Percentiles rank a stretch among this genome's conserved stretches.
These are phyloP conservation scores for Oreochromis niloticus DNA, from an alignment of 2,113 vertebrate species.

Conservation along the genomic window DNA sequence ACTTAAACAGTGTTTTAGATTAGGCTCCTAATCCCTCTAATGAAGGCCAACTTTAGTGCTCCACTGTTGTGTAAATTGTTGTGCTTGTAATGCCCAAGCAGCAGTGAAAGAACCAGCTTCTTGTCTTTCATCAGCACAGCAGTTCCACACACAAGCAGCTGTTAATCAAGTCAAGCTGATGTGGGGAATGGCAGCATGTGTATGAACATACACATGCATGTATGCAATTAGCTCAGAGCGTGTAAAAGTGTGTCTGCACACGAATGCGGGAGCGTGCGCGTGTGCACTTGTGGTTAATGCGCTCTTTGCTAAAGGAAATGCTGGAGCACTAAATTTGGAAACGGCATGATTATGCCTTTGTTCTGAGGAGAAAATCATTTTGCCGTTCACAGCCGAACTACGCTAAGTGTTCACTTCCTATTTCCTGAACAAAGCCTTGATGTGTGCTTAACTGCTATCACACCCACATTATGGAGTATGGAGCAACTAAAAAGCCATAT, in stretches of 20 bases:
- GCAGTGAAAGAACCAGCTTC: constrained; percentile 44
- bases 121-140: constrained; percentile 54
- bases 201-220: constrained; percentile 1
- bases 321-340: constrained; percentile 4
- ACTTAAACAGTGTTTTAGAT: constrained; percentile 54
- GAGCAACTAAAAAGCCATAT: background rate
- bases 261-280: background rate
- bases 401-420: constrained; percentile 38
- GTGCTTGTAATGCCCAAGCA: constrained; percentile 14
- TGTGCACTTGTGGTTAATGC: constrained; percentile 24
- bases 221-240: constrained; percentile 25
- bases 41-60: constrained; percentile 51
- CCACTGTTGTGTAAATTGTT: constrained; percentile 56
- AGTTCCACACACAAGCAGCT: constrained; percentile 5
- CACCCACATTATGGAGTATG: constrained; percentile 9
- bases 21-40: constrained; percentile 61
- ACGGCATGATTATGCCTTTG: constrained; percentile 21
- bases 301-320: constrained; percentile 31
- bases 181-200: background rate
- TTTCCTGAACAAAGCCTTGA: constrained; percentile 43
- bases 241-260: background rate
- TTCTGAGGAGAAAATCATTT: constrained; percentile 37
- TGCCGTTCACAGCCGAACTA: background rate
- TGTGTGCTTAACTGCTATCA: constrained; percentile 27
- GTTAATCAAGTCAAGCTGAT: constrained; percentile 58